Evolutionary conservation across 2,888 invertebrate species (phyloP).

Genomic region (Lasioglossum marginatum): DNA sequence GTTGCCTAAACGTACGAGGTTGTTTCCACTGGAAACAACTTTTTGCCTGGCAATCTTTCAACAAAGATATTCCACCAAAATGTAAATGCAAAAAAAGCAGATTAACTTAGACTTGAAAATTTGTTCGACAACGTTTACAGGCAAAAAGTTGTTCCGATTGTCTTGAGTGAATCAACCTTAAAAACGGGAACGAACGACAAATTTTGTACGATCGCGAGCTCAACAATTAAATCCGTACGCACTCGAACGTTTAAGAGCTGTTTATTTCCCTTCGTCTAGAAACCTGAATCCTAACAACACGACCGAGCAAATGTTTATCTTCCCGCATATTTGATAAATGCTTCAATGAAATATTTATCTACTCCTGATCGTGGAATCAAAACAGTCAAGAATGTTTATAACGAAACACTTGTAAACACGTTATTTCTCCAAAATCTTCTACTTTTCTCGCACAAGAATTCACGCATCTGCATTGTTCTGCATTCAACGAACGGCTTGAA

Average conservation of each 20-base stretch:
- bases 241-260: not conserved
- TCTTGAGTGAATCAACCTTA: not conserved
- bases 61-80: not conserved
- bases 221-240: not conserved
- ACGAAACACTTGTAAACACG: no score
- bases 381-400: not conserved
- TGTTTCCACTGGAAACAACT: not conserved
- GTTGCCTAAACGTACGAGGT: not conserved
- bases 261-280: not conserved
- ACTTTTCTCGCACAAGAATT: not conserved
- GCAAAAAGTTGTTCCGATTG: not conserved
- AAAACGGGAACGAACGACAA: not conserved
- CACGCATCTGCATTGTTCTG: not conserved
- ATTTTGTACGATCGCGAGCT: slow-evolving; percentile 10
- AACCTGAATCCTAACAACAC: slow-evolving; percentile 2
- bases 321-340: not conserved
- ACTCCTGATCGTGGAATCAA: not conserved
- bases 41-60: not conserved
- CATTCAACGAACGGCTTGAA: not conserved
- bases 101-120: not conserved
- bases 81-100: not conserved
- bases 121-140: not conserved
- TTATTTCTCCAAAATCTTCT: not conserved
- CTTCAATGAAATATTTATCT: not conserved
- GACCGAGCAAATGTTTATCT: not conserved